phyloP scores from a whole-genome alignment of 2,888 invertebrate species.

The Trichacis sp. region DNA sequence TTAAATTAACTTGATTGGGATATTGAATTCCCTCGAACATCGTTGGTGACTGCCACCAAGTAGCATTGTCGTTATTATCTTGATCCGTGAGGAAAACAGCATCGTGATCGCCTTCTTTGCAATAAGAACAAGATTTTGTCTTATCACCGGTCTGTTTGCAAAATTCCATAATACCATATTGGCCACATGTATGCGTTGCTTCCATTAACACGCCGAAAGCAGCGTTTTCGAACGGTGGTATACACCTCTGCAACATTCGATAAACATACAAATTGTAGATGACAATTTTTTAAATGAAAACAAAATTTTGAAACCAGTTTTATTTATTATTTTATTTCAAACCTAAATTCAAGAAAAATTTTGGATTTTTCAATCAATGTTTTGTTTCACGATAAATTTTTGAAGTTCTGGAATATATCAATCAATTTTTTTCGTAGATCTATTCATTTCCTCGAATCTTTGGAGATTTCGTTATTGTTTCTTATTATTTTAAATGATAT shows the following conservation, averaged over 20 bases:
- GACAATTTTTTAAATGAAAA: too few species aligned
- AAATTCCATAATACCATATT: constrained; percentile 82
- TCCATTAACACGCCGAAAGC: constrained; percentile 91
- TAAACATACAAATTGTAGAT: too few species aligned
- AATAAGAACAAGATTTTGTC: constrained; percentile 84
- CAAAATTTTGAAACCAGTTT: too few species aligned
- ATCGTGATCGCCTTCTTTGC: constrained; percentile 78
- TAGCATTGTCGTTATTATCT: constrained; percentile 89
- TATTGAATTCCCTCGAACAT: constrained; percentile 94
- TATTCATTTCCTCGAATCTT: too few species aligned
- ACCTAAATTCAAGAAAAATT: too few species aligned
- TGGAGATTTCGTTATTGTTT: too few species aligned
- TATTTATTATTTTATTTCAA: too few species aligned
- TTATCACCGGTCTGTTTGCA: constrained; percentile 95
- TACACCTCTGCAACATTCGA: constrained; percentile 90
- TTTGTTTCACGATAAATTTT: too few species aligned
- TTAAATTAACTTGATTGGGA: constrained; percentile 93
- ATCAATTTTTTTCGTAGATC: too few species aligned
- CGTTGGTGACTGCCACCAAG: constrained; percentile 99
- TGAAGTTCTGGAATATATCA: too few species aligned
- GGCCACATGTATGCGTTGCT: constrained; percentile 96
- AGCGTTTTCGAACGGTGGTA: constrained; percentile 96
- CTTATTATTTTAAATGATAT: too few species aligned
- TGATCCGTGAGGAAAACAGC: constrained; percentile 87
- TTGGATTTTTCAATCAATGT: too few species aligned